Evolutionary conservation across 2,888 invertebrate genomes (phyloP).

Genomic region (Drosophila hamatofila): DNA sequence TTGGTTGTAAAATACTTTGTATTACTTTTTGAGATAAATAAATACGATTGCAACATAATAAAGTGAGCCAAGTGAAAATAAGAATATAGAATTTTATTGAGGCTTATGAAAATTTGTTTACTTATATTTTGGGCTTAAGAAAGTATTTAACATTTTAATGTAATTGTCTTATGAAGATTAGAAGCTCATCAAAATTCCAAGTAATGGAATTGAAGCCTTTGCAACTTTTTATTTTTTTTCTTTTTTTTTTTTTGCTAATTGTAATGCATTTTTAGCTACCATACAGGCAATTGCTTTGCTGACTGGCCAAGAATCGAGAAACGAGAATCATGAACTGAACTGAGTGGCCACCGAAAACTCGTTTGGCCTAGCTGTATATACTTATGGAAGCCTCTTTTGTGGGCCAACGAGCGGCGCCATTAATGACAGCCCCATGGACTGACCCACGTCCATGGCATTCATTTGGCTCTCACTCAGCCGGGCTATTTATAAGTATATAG

Average conservation of each 20-base stretch:
- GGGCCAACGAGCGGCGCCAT: constrained; percentile 80
- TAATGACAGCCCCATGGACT: constrained; percentile 71
- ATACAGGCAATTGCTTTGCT: constrained; percentile 40
- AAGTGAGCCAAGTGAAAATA: not conserved
- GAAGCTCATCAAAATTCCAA: constrained; percentile 5
- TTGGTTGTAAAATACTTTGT: constrained; percentile 20
- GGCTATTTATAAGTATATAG: constrained; percentile 58
- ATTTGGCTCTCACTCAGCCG: constrained; percentile 34
- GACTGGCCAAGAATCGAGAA: constrained; percentile 34
- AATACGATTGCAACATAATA: constrained; percentile 14
- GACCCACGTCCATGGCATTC: constrained; percentile 39
- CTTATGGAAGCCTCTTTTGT: constrained; percentile 59
- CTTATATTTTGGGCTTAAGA: not conserved
- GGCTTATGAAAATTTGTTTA: not conserved
- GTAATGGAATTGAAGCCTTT: constrained; percentile 1
- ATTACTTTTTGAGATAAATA: constrained; percentile 15
- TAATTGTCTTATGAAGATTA: not conserved
- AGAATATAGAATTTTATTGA: not conserved
- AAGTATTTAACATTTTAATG: not conserved
- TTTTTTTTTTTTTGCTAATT: constrained; percentile 56
- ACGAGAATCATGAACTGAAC: constrained; percentile 22
- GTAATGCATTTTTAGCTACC: constrained; percentile 42
- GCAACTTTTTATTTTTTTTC: not conserved
- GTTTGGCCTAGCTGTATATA: constrained; percentile 58
- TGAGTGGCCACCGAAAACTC: constrained; percentile 49